These are phyloP conservation scores for Drosophila simulans DNA, from an alignment of 1,140 invertebrate genomes.

Conservation along the genomic window DNA sequence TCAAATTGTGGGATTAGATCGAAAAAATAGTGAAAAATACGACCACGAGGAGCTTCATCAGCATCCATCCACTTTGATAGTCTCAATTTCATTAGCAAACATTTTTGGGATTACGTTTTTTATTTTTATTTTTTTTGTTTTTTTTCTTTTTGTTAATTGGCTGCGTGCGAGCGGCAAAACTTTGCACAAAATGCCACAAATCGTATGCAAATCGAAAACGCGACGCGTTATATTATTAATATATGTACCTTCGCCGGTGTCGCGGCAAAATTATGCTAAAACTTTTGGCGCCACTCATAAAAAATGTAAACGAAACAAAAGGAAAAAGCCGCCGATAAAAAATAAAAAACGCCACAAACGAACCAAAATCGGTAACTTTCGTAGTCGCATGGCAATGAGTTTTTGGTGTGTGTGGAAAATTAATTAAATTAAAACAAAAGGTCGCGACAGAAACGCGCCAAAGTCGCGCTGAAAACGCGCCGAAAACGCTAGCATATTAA, in stretches of 20 bases:
- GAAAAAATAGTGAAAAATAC: background rate
- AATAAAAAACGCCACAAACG: constrained; percentile 22
- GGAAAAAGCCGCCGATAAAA: constrained; percentile 25
- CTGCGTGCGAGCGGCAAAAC: constrained; percentile 37
- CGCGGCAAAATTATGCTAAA: constrained; percentile 64
- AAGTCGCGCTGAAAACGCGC: background rate
- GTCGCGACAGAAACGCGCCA: constrained; percentile 7
- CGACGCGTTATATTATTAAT: constrained; percentile 79
- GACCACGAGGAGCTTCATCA: constrained; percentile 4
- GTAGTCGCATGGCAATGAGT: constrained; percentile 6
- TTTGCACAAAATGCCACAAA: constrained; percentile 47
- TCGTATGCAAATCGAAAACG: constrained; percentile 68
- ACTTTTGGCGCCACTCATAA: constrained; percentile 80
- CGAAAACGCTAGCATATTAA: background rate
- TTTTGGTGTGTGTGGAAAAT: constrained; percentile 1
- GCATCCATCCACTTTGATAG: constrained; percentile 40
- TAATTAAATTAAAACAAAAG: constrained; percentile 31
- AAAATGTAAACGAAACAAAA: constrained; percentile 60
- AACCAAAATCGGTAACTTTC: constrained; percentile 28
- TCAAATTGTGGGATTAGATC: constrained; percentile 51
- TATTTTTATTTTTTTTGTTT: constrained; percentile 11
- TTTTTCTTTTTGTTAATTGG: constrained; percentile 57
- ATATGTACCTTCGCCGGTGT: constrained; percentile 56
- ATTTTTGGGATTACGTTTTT: constrained; percentile 29
- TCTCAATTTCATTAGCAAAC: constrained; percentile 60